Conservation (phyloP, 2,888 invertebrate species). For the Limenitis camilla region DNA sequence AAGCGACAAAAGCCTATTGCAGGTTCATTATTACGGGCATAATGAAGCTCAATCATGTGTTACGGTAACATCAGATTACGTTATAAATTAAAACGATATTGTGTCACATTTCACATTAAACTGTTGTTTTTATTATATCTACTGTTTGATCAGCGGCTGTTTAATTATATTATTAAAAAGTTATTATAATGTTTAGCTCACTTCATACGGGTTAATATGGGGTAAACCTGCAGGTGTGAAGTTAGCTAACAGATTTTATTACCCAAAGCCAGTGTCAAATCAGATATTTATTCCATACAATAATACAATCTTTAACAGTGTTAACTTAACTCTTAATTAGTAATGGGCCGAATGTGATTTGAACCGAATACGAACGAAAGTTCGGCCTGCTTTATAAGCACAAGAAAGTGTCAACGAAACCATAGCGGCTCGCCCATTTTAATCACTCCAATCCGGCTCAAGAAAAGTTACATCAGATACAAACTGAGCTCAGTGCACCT, state of each 20-base stretch:
- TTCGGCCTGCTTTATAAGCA: neutral
- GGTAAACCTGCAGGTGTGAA: too few species aligned
- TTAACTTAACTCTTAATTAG: too few species aligned
- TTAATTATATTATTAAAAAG: neutral
- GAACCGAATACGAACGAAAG: neutral
- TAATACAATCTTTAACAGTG: too few species aligned
- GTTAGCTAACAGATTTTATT: too few species aligned
- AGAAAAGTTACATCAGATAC: conserved; percentile 5
- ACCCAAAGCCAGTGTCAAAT: too few species aligned
- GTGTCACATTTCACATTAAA: conserved; percentile 6
- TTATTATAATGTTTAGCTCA: too few species aligned
- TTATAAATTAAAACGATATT: conserved; percentile 20
- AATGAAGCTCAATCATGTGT: conserved; percentile 31
- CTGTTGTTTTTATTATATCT: neutral
- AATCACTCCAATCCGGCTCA: conserved; percentile 8
- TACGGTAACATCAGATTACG: conserved; percentile 23
- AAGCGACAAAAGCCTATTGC: conserved; percentile 19
- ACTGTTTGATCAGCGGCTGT: neutral
- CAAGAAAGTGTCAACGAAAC: conserved; percentile 1
- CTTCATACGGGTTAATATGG: too few species aligned
- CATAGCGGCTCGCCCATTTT: conserved; percentile 1
- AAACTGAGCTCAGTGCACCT: conserved; percentile 4
- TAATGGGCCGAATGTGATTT: neutral
- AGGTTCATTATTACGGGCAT: conserved; percentile 28
- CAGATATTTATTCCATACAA: too few species aligned